Evolutionary conservation across 2,888 invertebrate genomes (phyloP).

Genomic region (Agrilus mali): DNA sequence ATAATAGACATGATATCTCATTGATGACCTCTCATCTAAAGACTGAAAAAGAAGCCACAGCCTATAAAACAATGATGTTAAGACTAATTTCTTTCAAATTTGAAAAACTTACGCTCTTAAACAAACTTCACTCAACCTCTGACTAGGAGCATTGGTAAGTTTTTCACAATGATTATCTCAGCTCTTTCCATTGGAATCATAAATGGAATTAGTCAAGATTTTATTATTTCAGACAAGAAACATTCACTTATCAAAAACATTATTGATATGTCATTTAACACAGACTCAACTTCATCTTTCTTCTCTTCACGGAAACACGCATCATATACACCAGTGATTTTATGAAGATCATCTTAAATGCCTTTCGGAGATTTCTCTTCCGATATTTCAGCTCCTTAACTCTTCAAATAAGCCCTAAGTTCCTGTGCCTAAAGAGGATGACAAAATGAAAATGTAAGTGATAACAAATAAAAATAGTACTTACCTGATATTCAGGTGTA

Average conservation of each 20-base stretch:
- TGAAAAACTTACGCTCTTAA: conserved; percentile 63
- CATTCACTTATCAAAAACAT: conserved; percentile 62
- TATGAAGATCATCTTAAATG: conserved; percentile 84
- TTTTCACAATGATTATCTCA: conserved; percentile 85
- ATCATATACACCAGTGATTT: too few relatives aligned
- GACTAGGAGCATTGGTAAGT: conserved; percentile 73
- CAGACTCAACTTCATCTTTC: conserved; percentile 83
- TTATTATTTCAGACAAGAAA: not conserved
- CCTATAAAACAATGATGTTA: conserved; percentile 37
- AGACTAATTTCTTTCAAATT: not conserved
- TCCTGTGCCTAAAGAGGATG: conserved; percentile 58
- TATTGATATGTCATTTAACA: conserved; percentile 91
- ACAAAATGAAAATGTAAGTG: conserved; percentile 11
- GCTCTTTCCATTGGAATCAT: conserved; percentile 77
- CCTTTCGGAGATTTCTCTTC: conserved; percentile 83
- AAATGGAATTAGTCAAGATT: conserved; percentile 13
- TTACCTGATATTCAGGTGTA: conserved; percentile 79
- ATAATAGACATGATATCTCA: conserved; percentile 90
- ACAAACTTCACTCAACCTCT: conserved; percentile 66
- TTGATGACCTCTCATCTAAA: conserved; percentile 67
- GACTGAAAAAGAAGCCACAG: conserved; percentile 89
- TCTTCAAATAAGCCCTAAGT: conserved; percentile 78
- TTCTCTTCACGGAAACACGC: conserved; percentile 81
- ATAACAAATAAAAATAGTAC: conserved; percentile 7
- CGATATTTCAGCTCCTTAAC: conserved; percentile 87